A percentile compares a stretch with the other conserved stretches of the same genome.
Conservation (phyloP, 2,888 invertebrate genomes). For the Pristionchus exspectatus region DNA sequence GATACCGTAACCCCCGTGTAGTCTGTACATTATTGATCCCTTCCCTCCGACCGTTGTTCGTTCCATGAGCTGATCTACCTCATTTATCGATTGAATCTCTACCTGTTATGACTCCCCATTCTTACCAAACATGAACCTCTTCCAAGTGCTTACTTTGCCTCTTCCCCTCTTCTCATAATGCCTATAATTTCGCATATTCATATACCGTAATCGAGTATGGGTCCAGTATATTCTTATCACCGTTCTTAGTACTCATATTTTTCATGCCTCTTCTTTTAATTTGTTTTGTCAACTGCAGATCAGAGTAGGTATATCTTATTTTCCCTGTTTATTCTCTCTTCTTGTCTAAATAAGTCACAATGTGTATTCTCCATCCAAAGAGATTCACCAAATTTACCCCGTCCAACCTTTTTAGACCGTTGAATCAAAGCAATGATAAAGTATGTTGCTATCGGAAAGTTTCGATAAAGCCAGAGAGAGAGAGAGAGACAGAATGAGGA, state of each 20-base stretch:
- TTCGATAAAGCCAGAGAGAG: neutral
- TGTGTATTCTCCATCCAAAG: slow-evolving; percentile 18
- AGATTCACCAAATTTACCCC: slow-evolving; percentile 29
- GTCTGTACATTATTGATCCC: slow-evolving; percentile 39
- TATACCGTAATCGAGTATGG: slow-evolving; percentile 45
- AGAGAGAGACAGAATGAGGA: neutral
- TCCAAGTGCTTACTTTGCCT: slow-evolving; percentile 28
- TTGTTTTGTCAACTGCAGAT: neutral
- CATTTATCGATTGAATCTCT: slow-evolving; percentile 45
- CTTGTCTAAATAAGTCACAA: slow-evolving; percentile 35
- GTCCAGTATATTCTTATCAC: slow-evolving; percentile 27
- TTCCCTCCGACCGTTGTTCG: neutral
- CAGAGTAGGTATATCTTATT: neutral
- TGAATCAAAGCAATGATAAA: slow-evolving; percentile 39
- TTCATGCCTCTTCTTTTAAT: neutral
- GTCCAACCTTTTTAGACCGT: neutral
- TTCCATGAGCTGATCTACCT: slow-evolving; percentile 34
- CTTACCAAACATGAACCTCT: slow-evolving; percentile 37
- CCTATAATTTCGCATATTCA: slow-evolving; percentile 40
- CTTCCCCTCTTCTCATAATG: slow-evolving; percentile 18
- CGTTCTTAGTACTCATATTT: slow-evolving; percentile 26
- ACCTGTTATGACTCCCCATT: slow-evolving; percentile 32
- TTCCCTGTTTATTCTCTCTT: neutral
- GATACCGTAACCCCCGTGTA: neutral
- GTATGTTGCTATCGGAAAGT: slow-evolving; percentile 7